Evolutionary conservation across 2,797 vertebrate genomes (phyloP).

Genomic region (Cynodonichthys magdalenae): DNA sequence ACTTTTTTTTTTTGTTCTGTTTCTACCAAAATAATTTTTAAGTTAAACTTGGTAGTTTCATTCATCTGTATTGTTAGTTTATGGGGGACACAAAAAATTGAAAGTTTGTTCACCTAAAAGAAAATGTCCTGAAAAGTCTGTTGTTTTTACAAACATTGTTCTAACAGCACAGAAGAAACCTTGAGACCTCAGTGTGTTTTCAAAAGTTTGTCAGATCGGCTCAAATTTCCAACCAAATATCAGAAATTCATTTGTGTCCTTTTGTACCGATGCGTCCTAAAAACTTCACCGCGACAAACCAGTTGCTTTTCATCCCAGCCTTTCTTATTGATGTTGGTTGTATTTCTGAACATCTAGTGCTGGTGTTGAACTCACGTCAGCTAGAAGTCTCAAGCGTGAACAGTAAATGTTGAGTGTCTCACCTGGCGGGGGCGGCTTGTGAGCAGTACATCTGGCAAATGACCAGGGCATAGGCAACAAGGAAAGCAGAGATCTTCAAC

Average conservation of each 20-base stretch:
- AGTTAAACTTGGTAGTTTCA: background rate
- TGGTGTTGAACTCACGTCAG: background rate
- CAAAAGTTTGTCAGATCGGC: too few species aligned
- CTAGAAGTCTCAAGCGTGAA: background rate
- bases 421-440: constrained; percentile 92
- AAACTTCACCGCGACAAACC: background rate
- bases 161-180: background rate
- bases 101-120: too few species aligned
- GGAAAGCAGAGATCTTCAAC: constrained; percentile 91
- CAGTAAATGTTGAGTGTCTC: constrained; percentile 35
- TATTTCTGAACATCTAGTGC: background rate
- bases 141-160: too few species aligned
- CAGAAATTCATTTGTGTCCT: background rate
- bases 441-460: constrained; percentile 92
- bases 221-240: too few species aligned
- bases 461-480: constrained; percentile 91
- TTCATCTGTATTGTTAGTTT: background rate
- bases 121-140: too few species aligned
- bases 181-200: too few species aligned
- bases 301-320: background rate
- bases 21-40: background rate
- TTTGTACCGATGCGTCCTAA: background rate
- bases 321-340: background rate
- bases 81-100: too few species aligned
- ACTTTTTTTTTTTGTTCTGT: constrained; percentile 3